These are phyloP conservation scores for Acipenser ruthenus DNA, from an alignment of 2,797 vertebrate species.

Conservation along the genomic window DNA sequence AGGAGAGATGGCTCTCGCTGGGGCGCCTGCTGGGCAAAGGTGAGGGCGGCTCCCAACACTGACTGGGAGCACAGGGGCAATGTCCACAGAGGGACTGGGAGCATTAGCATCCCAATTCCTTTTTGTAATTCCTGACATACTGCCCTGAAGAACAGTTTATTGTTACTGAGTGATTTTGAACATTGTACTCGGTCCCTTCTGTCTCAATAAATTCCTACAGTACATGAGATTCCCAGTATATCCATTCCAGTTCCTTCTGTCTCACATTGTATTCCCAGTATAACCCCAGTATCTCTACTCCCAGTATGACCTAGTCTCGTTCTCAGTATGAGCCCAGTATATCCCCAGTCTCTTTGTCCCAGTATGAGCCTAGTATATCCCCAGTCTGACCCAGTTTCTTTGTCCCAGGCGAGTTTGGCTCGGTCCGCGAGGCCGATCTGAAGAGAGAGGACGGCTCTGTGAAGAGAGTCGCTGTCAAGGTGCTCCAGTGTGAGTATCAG, in stretches of 20 bases:
- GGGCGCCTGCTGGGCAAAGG: conserved; percentile 92
- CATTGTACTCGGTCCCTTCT: too few relatives aligned
- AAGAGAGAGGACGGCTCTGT: conserved; percentile 75
- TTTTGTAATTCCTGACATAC: not conserved
- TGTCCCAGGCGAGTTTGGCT: conserved; percentile 85
- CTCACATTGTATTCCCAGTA: too few relatives aligned
- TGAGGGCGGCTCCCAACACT: conserved; percentile 32
- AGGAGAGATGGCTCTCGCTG: conserved; percentile 80
- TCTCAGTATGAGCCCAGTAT: not conserved
- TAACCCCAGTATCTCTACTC: too few relatives aligned
- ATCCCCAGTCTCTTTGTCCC: not conserved
- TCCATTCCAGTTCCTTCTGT: too few relatives aligned
- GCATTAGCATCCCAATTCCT: not conserved
- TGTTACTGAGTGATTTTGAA: too few relatives aligned
- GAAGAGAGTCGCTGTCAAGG: conserved; percentile 92
- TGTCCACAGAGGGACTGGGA: too few relatives aligned
- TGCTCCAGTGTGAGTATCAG: conserved; percentile 78
- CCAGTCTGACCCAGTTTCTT: not conserved
- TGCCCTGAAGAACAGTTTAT: too few relatives aligned
- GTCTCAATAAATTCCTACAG: too few relatives aligned
- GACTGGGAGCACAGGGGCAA: not conserved
- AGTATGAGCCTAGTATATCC: not conserved
- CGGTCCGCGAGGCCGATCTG: conserved; percentile 82
- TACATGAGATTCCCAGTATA: too few relatives aligned
- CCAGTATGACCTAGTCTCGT: too few relatives aligned